A percentile compares a stretch with the other conserved stretches of the same genome.
Evolutionary conservation across 2,888 invertebrate species (phyloP).

Genomic region (Tipula lateralis): DNA sequence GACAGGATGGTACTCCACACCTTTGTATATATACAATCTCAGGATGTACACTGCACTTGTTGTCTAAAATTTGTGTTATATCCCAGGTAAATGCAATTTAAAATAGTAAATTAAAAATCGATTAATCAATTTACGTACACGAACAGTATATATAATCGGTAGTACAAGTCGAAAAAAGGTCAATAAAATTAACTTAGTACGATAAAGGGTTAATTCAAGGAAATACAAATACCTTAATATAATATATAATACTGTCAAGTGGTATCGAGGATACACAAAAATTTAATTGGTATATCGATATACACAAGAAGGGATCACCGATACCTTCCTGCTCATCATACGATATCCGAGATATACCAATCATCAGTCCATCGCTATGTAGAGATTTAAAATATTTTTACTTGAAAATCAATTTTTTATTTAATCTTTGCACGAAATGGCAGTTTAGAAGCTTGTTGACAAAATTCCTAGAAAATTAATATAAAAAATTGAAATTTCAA

Average conservation of each 20-base stretch:
- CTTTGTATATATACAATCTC: neutral
- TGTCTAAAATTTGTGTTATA: neutral
- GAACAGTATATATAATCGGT: neutral
- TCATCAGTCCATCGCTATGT: neutral
- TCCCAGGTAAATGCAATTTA: neutral
- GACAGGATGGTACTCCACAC: neutral
- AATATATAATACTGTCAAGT: neutral
- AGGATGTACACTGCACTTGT: neutral
- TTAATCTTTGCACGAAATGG: neutral
- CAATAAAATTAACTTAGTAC: neutral
- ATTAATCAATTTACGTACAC: neutral
- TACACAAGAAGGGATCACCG: neutral
- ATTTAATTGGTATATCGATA: neutral
- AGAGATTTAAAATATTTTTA: neutral
- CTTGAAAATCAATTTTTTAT: neutral
- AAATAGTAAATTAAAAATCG: neutral
- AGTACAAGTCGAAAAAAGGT: neutral
- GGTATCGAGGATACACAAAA: constrained; percentile 1
- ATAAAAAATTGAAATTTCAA: neutral
- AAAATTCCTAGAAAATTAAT: constrained; percentile 20
- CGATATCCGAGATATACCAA: neutral
- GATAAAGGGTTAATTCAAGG: neutral
- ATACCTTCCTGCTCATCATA: neutral
- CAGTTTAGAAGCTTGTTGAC: neutral
- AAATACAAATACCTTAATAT: neutral